Evolutionary conservation across 2,113 vertebrate species (phyloP).

Genomic region (Laticauda colubrina): DNA sequence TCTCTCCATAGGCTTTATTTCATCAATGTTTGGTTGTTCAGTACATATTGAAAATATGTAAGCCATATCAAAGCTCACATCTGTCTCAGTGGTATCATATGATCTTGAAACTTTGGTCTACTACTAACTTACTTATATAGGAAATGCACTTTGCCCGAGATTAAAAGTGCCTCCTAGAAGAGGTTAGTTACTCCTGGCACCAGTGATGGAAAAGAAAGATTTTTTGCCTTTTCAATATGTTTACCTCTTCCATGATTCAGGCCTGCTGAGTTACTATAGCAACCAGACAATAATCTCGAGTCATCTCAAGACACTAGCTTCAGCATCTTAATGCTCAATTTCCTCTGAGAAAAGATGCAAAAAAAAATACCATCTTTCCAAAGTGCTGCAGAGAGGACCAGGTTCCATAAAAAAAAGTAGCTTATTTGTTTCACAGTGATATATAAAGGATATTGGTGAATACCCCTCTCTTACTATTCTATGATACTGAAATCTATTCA

Average conservation of each 20-base stretch:
- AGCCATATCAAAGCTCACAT: neutral
- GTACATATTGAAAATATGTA: neutral
- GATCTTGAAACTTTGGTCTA: neutral
- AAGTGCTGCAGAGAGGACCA: neutral
- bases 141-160: neutral
- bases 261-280: slow-evolving; percentile 76
- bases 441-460: neutral
- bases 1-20: neutral
- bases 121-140: neutral
- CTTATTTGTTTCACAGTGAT: neutral
- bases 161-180: neutral
- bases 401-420: slow-evolving; percentile 21
- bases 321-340: slow-evolving; percentile 28
- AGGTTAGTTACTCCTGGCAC: neutral
- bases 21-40: neutral
- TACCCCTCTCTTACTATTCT: neutral
- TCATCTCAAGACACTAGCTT: slow-evolving; percentile 64
- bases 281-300: slow-evolving; percentile 73
- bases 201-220: slow-evolving; percentile 38
- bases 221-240: slow-evolving; percentile 42
- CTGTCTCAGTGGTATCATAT: neutral
- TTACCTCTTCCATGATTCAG: slow-evolving; percentile 67
- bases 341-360: slow-evolving; percentile 29
- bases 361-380: slow-evolving; percentile 2
- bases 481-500: neutral